Evolutionary conservation across 2,113 vertebrate genomes (phyloP).

Genomic region (Corythaeola cristata): DNA sequence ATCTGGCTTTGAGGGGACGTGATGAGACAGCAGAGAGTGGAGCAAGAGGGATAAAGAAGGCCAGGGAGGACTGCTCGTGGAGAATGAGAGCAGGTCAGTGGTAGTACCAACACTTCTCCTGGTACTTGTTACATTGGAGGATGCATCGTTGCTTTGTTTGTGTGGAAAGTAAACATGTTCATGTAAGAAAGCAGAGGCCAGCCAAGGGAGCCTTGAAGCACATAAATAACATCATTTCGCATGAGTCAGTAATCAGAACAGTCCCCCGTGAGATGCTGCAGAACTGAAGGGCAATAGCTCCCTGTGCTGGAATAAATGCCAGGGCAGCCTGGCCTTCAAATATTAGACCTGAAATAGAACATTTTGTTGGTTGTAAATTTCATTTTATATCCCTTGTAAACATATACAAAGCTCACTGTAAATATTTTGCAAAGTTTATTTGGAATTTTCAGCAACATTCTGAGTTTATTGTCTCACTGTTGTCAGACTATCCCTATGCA

Average conservation of each 20-base stretch:
- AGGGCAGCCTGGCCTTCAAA: neutral
- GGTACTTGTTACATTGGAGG: neutral
- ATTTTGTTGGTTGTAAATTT: neutral
- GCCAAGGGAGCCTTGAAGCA: neutral
- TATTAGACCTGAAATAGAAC: neutral
- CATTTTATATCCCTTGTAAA: neutral
- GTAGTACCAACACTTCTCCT: neutral
- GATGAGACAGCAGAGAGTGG: neutral
- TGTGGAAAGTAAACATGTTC: neutral
- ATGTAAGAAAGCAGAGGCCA: neutral
- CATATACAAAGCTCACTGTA: neutral
- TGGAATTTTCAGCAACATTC: neutral
- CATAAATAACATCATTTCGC: neutral
- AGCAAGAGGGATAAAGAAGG: neutral
- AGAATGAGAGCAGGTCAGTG: neutral
- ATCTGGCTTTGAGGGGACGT: neutral
- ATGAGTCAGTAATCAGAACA: neutral
- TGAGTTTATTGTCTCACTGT: neutral
- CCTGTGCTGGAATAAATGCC: neutral
- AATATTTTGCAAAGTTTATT: neutral
- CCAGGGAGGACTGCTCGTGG: neutral
- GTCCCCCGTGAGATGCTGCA: neutral
- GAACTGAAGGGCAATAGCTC: neutral
- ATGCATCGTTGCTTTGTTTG: neutral
- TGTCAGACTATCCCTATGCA: neutral